Evolutionary conservation across 2,797 vertebrate genomes (phyloP).

Genomic region (Malacoctenus gilli): DNA sequence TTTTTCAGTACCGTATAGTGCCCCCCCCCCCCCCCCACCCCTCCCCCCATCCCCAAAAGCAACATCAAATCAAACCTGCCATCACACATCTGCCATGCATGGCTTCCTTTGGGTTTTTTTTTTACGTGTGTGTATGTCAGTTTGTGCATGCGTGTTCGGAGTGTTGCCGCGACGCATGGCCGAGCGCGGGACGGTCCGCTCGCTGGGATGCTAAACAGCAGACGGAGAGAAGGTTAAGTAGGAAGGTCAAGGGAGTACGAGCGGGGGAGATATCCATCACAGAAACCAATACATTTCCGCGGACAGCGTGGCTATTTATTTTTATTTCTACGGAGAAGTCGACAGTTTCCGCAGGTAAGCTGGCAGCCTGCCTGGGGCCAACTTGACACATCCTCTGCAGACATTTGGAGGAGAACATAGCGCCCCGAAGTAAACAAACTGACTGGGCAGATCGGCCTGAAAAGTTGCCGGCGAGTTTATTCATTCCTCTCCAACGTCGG

Average conservation of each 20-base stretch:
- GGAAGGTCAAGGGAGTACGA: slow-evolving; percentile 66
- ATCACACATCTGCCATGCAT: slow-evolving; percentile 53
- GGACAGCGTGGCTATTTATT: slow-evolving; percentile 72
- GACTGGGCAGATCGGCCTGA: slow-evolving; percentile 61
- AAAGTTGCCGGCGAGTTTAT: slow-evolving; percentile 49
- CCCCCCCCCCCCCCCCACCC: slow-evolving; percentile 24
- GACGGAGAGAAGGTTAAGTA: slow-evolving; percentile 71
- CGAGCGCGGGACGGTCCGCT: slow-evolving; percentile 23
- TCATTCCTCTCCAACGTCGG: slow-evolving; percentile 25
- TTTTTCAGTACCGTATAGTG: slow-evolving; percentile 26
- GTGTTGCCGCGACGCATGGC: slow-evolving; percentile 42
- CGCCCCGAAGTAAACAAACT: slow-evolving; percentile 65
- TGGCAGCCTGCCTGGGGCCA: slow-evolving; percentile 69
- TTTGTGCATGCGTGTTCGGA: slow-evolving; percentile 31
- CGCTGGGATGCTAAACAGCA: slow-evolving; percentile 59
- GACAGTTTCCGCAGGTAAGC: slow-evolving; percentile 71
- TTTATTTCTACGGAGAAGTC: slow-evolving; percentile 69
- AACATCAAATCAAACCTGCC: slow-evolving; percentile 61
- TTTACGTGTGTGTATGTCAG: slow-evolving; percentile 7
- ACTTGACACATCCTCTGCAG: slow-evolving; percentile 72
- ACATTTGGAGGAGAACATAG: slow-evolving; percentile 66
- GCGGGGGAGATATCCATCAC: slow-evolving; percentile 68
- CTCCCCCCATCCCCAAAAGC: slow-evolving; percentile 27
- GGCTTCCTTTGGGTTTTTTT: slow-evolving; percentile 43
- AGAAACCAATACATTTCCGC: slow-evolving; percentile 55